These are phyloP conservation scores for Phyto melanocephala DNA, from an alignment of 2,888 invertebrate species.

Conservation along the genomic window DNA sequence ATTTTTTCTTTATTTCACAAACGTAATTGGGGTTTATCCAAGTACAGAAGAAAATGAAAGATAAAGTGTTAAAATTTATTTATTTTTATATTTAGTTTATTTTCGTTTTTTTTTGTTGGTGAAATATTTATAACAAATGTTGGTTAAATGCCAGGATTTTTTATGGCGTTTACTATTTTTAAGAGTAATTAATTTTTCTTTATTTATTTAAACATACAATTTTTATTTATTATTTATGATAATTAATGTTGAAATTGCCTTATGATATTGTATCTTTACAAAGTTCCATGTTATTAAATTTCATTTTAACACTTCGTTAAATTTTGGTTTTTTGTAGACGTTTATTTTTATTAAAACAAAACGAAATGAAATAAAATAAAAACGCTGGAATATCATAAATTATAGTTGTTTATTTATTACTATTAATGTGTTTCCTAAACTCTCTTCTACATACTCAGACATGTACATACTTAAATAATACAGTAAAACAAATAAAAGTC, in stretches of 20 bases:
- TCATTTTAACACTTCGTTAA: constrained; percentile 30
- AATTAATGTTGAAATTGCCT: background rate
- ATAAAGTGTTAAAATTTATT: constrained; percentile 58
- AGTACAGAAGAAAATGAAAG: background rate
- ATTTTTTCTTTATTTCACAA: background rate
- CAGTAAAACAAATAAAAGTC: background rate
- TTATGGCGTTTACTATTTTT: constrained; percentile 13
- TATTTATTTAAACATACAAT: background rate
- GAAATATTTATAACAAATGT: constrained; percentile 10
- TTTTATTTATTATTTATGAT: constrained; percentile 22
- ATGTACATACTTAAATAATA: too few relatives aligned
- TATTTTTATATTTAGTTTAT: constrained; percentile 3
- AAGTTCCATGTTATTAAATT: background rate
- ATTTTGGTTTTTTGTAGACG: background rate
- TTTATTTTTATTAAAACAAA: background rate
- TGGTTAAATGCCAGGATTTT: constrained; percentile 44
- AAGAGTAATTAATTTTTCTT: constrained; percentile 31
- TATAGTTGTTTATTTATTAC: background rate
- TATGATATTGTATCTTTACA: too few relatives aligned
- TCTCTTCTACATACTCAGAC: background rate
- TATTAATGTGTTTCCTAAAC: background rate
- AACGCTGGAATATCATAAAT: background rate
- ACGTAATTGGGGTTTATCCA: constrained; percentile 20
- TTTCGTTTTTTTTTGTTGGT: background rate
- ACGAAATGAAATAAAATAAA: background rate